Evolutionary conservation across 2,888 invertebrate species (phyloP), one percentile per base, ranked within the genome.

Genomic region (Lacanobia oleracea): DNA sequence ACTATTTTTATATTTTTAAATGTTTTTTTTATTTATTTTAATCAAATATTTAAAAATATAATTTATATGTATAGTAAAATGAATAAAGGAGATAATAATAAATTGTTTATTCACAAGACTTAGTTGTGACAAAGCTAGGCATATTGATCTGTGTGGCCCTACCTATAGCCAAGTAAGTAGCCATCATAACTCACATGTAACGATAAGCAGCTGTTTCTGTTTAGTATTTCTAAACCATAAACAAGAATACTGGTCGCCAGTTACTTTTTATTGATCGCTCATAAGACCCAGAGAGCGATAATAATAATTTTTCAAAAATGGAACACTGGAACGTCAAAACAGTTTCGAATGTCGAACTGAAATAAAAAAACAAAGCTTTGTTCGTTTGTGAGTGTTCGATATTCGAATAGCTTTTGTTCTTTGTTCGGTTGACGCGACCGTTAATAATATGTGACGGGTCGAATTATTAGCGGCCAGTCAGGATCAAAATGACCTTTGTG

Each of bases 321-420:
- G 83, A 82, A 78, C 85, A 82, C 77, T 79, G 80, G 79, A 80
- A 90, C 92, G 92, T 90, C 92, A 92, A 88, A 92, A 92, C 92
- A 92, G 92, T 92, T 83, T 92, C 91, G 86, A 85, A 88, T 92
- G 87, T 86, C 91, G 87, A 87, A 85, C 75, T 72, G 66, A 81
- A 84, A 86, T 70, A 80, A 84, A 85, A 86, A 86, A 90, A 83
- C 82, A 87, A 87, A 90, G 89, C 90, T 89, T 88, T 87, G 79
- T 90, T 92, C 91, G 90, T 91, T 91, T 88, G 86, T 82, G 85
- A 87, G 81, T 85, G 86, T 85, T 85, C 89, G 89, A 88, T 87
- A 89, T 91, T 89, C 91, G 91, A 92, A 90, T 87, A 83, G 91
- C 92, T 91, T 92, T 93, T 92, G 93, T 92, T 93, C 93, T 92